These are phyloP conservation scores for Mycteria americana DNA, from an alignment of 2,797 vertebrate species.

Conservation along the genomic window DNA sequence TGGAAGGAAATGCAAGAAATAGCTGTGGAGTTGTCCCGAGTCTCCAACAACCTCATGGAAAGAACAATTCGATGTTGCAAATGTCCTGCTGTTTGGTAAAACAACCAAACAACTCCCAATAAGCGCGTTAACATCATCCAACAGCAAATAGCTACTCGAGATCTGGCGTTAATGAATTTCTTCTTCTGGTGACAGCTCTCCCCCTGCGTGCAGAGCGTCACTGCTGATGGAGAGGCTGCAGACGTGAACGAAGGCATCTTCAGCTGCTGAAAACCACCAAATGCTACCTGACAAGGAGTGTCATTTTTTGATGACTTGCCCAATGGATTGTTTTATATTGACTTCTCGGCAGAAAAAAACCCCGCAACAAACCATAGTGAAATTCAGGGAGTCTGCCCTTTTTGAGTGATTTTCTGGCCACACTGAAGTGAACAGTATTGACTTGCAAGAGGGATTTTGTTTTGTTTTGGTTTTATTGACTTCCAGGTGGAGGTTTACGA, in stretches of 20 bases:
- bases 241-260: not conserved
- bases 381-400: not conserved
- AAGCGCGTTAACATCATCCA: not conserved
- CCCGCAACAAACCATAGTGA: not conserved
- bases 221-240: not conserved
- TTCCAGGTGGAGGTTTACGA: not conserved
- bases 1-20: not conserved
- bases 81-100: not conserved
- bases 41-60: not conserved
- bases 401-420: not conserved
- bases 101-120: not conserved
- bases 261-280: not conserved
- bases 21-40: not conserved
- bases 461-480: not conserved
- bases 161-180: not conserved
- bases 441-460: not conserved
- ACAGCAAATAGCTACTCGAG: not conserved
- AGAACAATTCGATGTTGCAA: not conserved
- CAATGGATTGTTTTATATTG: not conserved
- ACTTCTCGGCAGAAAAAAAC: not conserved
- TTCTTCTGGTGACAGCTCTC: not conserved
- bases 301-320: not conserved
- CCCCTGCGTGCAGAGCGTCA: rapidly evolving
- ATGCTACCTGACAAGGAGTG: not conserved
- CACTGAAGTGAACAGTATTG: not conserved